A percentile compares a stretch with the other conserved stretches of the same genome.
Conservation (phyloP, 1,140 invertebrate genomes). For the Cherax quadricarinatus region DNA sequence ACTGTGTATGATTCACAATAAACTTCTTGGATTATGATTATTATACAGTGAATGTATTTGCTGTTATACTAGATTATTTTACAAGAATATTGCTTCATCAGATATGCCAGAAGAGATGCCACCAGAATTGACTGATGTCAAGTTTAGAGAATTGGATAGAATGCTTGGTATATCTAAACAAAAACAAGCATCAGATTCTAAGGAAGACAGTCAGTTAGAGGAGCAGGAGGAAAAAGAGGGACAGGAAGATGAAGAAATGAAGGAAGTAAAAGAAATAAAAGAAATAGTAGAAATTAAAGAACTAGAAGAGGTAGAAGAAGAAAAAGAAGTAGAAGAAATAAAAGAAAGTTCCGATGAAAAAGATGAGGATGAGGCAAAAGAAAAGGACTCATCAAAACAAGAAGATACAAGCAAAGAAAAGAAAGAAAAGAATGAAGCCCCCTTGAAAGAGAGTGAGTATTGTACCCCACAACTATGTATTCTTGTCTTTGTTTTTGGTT, state of each 20-base stretch:
- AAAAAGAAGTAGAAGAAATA: not conserved
- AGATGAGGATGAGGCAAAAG: constrained; percentile 5
- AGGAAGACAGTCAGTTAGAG: not conserved
- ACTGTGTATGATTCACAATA: too few relatives aligned
- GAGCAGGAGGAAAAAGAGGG: constrained; percentile 32
- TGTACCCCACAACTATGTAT: not conserved
- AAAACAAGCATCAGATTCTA: not conserved
- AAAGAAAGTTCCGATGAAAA: not conserved
- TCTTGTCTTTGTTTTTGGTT: not conserved
- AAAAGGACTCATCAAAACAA: not conserved
- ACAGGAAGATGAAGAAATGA: not conserved
- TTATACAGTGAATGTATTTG: too few relatives aligned
- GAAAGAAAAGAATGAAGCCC: not conserved
- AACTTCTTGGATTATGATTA: too few relatives aligned
- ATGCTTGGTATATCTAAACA: not conserved
- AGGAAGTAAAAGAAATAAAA: not conserved
- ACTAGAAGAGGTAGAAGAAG: not conserved
- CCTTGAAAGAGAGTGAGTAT: not conserved
- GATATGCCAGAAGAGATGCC: constrained; percentile 43
- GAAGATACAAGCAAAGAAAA: not conserved
- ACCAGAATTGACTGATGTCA: constrained; percentile 2
- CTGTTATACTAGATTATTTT: too few relatives aligned
- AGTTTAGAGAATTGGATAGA: constrained; percentile 31
- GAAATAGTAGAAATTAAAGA: not conserved
- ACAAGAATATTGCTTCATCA: not conserved